Base-by-base conservation (phyloP, 1,140 invertebrate genomes). In the Onthophagus taurus region DNA sequence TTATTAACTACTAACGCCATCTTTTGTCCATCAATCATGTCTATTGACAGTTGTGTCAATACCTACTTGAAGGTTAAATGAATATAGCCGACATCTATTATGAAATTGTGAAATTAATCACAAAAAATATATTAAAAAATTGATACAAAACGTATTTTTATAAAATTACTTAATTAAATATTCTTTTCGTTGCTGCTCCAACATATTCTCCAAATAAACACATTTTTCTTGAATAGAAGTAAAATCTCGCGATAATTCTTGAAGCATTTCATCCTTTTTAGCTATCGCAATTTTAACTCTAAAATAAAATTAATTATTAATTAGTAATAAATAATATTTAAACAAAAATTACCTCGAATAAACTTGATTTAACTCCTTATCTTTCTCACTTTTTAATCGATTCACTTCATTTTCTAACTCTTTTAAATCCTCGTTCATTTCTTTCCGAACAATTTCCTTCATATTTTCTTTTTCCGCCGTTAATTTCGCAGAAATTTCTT, bases 241-340 rank as follows among this genome's bases (percentile, higher is more conserved):
- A 19, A 78, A 69, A 55, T 87, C 80, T 16, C 78, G 73, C 18
- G 75, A 77, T 2, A 87, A 61, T 47, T 81, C 74, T 45, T 76
- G 74, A 20, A 87, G 74, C 7, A 78, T 73, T 16, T 84, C 74
- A 57, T 88, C 81, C 65, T 88, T 88, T 31, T 80, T 76, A 1
- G 77, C 75, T 5, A 89, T 73, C 1, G 84, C 77, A 42, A 86
- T 72, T 64, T 85, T 86, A 29, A 89, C 80, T 53, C 83, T 82
- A 50, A 45, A 61, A 63, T 50, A 19, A 30, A 18, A 39, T 43
- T 42, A 31, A 39, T 24, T 26, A 16, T 17, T n/a, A 17, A 39
- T 17, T 9, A 41, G 19, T 29, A 41, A 18, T n/a, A n/a, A 19
- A 4, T 26, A 38, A 3, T 13, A 13, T 14, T 1, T 31, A 37